phyloP scores from a whole-genome alignment of 2,113 vertebrate genomes.

The Sebastes schlegelii region DNA sequence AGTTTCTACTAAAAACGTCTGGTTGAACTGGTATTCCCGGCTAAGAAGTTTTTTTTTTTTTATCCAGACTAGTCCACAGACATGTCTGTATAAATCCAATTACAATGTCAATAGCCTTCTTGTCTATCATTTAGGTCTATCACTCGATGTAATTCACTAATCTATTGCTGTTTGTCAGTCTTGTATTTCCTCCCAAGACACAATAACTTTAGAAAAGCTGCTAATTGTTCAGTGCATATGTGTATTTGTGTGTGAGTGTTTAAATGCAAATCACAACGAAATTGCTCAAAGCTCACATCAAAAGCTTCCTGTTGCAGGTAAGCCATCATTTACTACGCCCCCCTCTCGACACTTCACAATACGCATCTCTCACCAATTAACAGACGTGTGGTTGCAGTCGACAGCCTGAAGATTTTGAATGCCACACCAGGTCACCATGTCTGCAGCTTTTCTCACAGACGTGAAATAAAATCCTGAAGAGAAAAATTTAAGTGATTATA shows the following conservation, averaged over 20 bases:
- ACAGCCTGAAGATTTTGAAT: constrained; percentile 33
- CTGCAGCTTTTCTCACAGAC: constrained; percentile 16
- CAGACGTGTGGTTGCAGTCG: constrained; percentile 14
- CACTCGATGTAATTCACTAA: constrained; percentile 38
- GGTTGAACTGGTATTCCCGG: not conserved
- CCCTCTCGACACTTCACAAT: constrained; percentile 54
- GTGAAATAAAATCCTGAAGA: not conserved
- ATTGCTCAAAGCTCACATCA: constrained; percentile 59
- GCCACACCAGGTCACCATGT: constrained; percentile 18
- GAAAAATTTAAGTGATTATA: not conserved
- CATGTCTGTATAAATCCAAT: constrained; percentile 35
- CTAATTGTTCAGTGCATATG: constrained; percentile 43
- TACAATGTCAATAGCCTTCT: constrained; percentile 17
- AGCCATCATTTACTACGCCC: constrained; percentile 38
- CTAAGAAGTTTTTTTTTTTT: not conserved
- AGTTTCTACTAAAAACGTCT: not conserved
- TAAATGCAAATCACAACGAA: constrained; percentile 59
- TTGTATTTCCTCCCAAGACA: constrained; percentile 46
- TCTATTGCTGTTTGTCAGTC: constrained; percentile 42
- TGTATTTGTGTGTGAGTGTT: constrained; percentile 35
- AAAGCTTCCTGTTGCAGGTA: constrained; percentile 71
- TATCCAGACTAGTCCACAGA: not conserved
- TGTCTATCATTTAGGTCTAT: constrained; percentile 32
- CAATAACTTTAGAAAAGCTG: constrained; percentile 31
- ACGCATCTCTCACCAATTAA: constrained; percentile 62